A percentile compares a stretch with the other conserved stretches of the same genome.
These are phyloP conservation scores for Phanerotoma sp. DNA, from an alignment of 2,888 invertebrate genomes.

Conservation along the genomic window DNA sequence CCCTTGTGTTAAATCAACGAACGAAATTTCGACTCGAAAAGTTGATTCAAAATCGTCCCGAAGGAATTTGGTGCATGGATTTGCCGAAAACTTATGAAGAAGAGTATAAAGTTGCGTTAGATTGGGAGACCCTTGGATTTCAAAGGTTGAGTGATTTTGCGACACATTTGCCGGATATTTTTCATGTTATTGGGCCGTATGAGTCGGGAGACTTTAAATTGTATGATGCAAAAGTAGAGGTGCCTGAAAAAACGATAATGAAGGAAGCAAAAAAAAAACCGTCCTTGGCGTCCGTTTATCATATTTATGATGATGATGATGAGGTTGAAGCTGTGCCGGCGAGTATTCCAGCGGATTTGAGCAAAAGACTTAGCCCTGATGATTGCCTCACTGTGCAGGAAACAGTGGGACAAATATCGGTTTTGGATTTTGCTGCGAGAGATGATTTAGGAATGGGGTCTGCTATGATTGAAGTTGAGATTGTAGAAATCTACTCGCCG, in stretches of 20 bases:
- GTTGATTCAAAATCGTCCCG: conserved; percentile 43
- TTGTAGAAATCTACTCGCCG: conserved; percentile 49
- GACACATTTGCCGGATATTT: conserved; percentile 46
- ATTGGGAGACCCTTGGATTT: conserved; percentile 48
- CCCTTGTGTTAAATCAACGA: conserved; percentile 37
- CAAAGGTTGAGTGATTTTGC: conserved; percentile 45
- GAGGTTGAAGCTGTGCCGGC: conserved; percentile 41
- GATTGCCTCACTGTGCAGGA: conserved; percentile 44
- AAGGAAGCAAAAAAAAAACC: conserved; percentile 11
- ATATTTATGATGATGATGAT: conserved; percentile 34
- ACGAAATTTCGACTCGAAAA: conserved; percentile 40
- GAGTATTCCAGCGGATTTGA: neutral
- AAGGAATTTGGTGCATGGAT: conserved; percentile 52
- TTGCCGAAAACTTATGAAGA: conserved; percentile 42
- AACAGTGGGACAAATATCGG: conserved; percentile 41
- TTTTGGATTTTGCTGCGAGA: conserved; percentile 34
- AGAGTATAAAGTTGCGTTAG: conserved; percentile 42
- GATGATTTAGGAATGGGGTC: conserved; percentile 18
- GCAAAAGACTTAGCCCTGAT: conserved; percentile 40
- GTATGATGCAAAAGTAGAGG: conserved; percentile 36
- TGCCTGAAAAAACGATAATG: conserved; percentile 15
- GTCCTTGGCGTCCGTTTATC: conserved; percentile 35
- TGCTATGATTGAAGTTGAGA: conserved; percentile 34
- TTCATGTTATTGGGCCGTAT: conserved; percentile 36
- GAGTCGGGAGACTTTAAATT: conserved; percentile 42